A percentile compares a stretch with the other conserved stretches of the same genome.
Evolutionary conservation across 2,113 vertebrate species (phyloP).

Genomic region (Ramphastos sulfuratus): DNA sequence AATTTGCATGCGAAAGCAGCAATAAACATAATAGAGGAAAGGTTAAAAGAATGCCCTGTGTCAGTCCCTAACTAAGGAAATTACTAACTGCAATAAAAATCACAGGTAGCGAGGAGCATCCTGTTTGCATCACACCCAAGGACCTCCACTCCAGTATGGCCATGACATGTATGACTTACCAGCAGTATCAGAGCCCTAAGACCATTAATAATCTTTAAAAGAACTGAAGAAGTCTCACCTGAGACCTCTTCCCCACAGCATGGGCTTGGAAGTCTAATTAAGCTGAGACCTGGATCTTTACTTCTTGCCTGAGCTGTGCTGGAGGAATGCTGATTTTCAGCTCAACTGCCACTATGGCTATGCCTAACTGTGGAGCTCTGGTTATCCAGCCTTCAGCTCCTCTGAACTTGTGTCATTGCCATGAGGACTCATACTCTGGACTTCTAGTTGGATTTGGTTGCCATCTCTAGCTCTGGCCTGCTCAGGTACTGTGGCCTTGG

Average conservation of each 20-base stretch:
- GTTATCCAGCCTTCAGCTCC: neutral
- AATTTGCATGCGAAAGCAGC: neutral
- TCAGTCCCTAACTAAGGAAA: neutral
- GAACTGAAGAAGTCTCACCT: neutral
- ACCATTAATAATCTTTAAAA: neutral
- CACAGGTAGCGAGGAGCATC: neutral
- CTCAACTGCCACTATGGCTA: neutral
- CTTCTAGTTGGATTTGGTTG: neutral
- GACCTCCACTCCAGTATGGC: neutral
- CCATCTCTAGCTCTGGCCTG: neutral
- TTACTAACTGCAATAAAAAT: neutral
- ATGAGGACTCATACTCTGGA: neutral
- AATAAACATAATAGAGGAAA: neutral
- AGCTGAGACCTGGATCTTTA: neutral
- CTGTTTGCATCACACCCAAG: neutral
- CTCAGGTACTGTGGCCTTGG: neutral
- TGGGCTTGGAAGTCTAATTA: neutral
- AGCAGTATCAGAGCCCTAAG: neutral
- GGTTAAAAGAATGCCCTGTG: neutral
- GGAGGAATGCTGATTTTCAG: neutral
- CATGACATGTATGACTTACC: neutral
- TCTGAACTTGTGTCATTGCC: neutral
- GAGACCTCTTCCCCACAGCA: neutral
- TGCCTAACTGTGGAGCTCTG: neutral
- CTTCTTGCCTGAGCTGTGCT: neutral